Conservation (phyloP, 2,888 invertebrate species). For the Andrena haemorrhoa region DNA sequence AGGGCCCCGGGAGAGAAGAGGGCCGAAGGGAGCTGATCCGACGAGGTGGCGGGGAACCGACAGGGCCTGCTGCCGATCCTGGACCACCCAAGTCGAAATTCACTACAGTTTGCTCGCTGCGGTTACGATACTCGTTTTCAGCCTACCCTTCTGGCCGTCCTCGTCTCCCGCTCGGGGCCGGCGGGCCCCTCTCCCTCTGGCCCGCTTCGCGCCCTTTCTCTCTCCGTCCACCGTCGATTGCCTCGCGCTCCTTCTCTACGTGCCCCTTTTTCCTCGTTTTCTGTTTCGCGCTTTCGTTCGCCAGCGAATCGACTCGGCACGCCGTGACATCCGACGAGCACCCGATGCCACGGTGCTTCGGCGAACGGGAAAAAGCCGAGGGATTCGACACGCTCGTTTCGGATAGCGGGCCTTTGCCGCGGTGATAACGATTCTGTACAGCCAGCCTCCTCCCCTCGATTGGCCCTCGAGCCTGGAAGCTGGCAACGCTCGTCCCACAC, state of each 20-base stretch:
- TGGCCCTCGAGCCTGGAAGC: slow-evolving; percentile 28
- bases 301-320: slow-evolving; percentile 46
- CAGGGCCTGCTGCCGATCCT: slow-evolving; percentile 81
- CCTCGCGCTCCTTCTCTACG: slow-evolving; percentile 28
- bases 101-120: slow-evolving; percentile 80
- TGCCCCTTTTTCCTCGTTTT: slow-evolving; percentile 43
- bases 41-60: slow-evolving; percentile 83
- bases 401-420: slow-evolving; percentile 61
- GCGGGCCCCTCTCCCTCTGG: slow-evolving; percentile 21
- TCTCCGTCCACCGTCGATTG: neutral
- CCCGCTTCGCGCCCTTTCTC: slow-evolving; percentile 8
- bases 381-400: slow-evolving; percentile 64
- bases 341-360: slow-evolving; percentile 40
- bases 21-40: slow-evolving; percentile 64
- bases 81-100: slow-evolving; percentile 85
- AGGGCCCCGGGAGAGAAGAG: slow-evolving; percentile 27
- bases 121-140: slow-evolving; percentile 73
- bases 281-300: slow-evolving; percentile 52
- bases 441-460: slow-evolving; percentile 26
- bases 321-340: slow-evolving; percentile 62
- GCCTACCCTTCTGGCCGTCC: slow-evolving; percentile 38
- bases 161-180: slow-evolving; percentile 7
- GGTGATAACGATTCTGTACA: slow-evolving; percentile 51
- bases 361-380: slow-evolving; percentile 48
- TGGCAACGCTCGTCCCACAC: neutral